Conservation (phyloP, 2,113 vertebrate genomes). For the Pteronura brasiliensis region DNA sequence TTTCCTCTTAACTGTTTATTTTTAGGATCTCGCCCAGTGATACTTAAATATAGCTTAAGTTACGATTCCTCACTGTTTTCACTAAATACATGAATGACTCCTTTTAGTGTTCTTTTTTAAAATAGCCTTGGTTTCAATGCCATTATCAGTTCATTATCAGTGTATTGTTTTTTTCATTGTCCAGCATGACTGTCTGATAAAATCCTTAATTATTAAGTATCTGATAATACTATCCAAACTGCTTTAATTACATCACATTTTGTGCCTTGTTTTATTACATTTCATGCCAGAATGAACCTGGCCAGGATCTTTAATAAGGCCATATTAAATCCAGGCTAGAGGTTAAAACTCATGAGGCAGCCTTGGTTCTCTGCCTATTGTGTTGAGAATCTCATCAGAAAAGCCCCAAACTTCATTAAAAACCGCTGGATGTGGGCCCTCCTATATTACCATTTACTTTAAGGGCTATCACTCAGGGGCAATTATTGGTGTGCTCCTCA, state of each 20-base stretch:
- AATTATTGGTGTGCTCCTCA: slow-evolving; percentile 73
- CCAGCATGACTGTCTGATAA: slow-evolving; percentile 74
- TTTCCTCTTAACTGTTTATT: neutral
- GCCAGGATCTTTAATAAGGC: slow-evolving; percentile 66
- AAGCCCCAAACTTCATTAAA: slow-evolving; percentile 74
- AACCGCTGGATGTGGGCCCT: slow-evolving; percentile 36
- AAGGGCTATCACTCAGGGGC: slow-evolving; percentile 74
- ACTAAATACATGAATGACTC: neutral
- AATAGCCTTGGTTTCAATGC: neutral
- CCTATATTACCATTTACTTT: slow-evolving; percentile 74
- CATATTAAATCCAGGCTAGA: slow-evolving; percentile 73
- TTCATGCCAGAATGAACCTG: slow-evolving; percentile 72
- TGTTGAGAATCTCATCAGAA: slow-evolving; percentile 70
- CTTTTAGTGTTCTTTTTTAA: neutral
- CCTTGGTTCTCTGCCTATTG: slow-evolving; percentile 41
- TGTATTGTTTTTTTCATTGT: slow-evolving; percentile 77
- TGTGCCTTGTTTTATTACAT: slow-evolving; percentile 72
- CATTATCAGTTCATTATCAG: slow-evolving; percentile 70
- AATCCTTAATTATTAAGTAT: slow-evolving; percentile 82
- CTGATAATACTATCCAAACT: slow-evolving; percentile 75
- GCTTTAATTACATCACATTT: slow-evolving; percentile 78
- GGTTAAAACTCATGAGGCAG: slow-evolving; percentile 71
- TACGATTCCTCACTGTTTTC: neutral
- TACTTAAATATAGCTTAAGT: neutral
- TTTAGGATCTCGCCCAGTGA: neutral